Percentiles rank a stretch among this genome's conserved stretches.
phyloP scores from a whole-genome alignment of 2,888 invertebrate genomes.

The Xanthia togata region DNA sequence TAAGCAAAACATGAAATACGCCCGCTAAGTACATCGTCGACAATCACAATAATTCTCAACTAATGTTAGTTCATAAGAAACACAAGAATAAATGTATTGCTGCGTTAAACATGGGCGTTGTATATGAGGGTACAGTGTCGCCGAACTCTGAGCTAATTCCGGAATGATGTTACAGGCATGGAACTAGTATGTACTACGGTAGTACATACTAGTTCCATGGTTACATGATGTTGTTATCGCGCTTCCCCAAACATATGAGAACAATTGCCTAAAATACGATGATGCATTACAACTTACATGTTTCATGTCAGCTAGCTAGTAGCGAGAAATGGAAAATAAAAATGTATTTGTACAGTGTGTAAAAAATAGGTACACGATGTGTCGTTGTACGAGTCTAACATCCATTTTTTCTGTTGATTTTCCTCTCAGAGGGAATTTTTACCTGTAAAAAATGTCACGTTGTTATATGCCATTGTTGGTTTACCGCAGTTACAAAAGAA shows the following conservation, averaged over 20 bases:
- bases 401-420: conserved; percentile 9
- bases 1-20: conserved; percentile 42
- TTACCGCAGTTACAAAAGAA: conserved; percentile 36
- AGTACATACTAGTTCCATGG: no score
- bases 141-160: conserved; percentile 9
- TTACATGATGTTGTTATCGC: background rate
- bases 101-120: conserved; percentile 5
- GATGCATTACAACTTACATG: background rate
- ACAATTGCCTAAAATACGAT: conserved; percentile 11
- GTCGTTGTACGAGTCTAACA: background rate
- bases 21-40: conserved; percentile 28
- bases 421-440: background rate
- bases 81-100: conserved; percentile 28
- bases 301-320: conserved; percentile 1
- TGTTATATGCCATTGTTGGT: conserved; percentile 45
- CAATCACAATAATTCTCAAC: conserved; percentile 49
- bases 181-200: no score
- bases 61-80: conserved; percentile 52
- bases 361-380: background rate
- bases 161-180: conserved; percentile 1
- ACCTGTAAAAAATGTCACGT: background rate
- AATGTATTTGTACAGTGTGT: background rate
- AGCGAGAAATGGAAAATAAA: conserved; percentile 9
- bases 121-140: background rate
- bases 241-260: conserved; percentile 2